Base-by-base conservation (phyloP, 2,888 invertebrate genomes). In the Tribolium freemani region DNA sequence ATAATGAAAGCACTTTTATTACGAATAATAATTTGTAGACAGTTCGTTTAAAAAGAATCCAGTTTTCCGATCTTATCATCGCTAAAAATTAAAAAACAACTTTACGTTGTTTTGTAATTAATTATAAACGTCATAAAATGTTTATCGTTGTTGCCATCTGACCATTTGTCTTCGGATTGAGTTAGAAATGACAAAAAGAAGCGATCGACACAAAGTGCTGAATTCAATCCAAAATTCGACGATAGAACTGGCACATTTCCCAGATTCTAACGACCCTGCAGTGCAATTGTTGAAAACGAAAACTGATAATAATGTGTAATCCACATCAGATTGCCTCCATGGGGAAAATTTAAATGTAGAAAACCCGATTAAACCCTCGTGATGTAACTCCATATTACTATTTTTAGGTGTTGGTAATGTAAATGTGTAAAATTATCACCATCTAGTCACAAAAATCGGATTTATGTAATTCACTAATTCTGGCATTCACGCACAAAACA, bases 401-500 rank as follows among this genome's bases (percentile, higher is more conserved):
- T 60, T 60, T 60, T 60, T 46, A 60, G 46, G 10, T 54, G 4
- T 5, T n/a, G 11, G 44, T 57, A 57, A n/a, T 11, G 58, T 9
- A 48, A 48, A 11, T 48, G 38, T 38, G 38, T 38, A 38, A 38
- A 38, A 38, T 38, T 38, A 38, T 38, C 31, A 13, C 31, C n/a
- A 20, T 16, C 9, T 44, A 13, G 16, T 44, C 57, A 44, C 10
- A 48, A 11, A 16, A 44, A 60, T 11, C 26, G 48, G 30, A 45
- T 60, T 60, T 60, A 60, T 60, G 46, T 58, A 60, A 46, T 60
- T 48, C 57, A 46, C 26, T 60, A 60, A 60, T 60, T 60, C 26
- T 20, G 30, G 48, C 11, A 48, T 21, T 60, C 60, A 60, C 48
- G 46, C 60, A 60, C 60, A 26, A 26, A 54, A 4, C 30, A 10